phyloP scores from a whole-genome alignment of 2,113 vertebrate species.

The Coptodon rendalli region DNA sequence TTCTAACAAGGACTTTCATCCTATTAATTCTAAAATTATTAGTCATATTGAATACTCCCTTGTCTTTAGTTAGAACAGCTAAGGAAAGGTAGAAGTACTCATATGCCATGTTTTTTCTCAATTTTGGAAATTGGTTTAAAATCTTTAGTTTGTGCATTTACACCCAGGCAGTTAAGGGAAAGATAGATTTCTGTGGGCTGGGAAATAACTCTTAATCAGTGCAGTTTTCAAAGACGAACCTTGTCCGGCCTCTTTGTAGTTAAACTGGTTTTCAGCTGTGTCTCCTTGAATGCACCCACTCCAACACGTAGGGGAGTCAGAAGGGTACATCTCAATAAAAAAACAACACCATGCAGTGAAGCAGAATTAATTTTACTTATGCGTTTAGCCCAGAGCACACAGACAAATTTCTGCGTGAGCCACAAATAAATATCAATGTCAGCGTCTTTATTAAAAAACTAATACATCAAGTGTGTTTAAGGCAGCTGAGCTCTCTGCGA shows the following conservation, averaged over 20 bases:
- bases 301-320: neutral
- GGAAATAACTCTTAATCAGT: neutral
- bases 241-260: neutral
- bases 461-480: neutral
- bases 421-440: neutral
- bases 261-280: neutral
- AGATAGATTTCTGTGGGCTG: neutral
- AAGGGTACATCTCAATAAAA: neutral
- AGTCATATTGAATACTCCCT: neutral
- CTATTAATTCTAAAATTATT: neutral
- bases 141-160: neutral
- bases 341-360: neutral
- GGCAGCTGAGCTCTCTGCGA: neutral
- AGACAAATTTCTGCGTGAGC: neutral
- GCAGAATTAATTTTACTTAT: neutral
- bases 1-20: neutral
- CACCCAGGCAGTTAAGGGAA: neutral
- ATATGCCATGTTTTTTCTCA: neutral
- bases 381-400: neutral
- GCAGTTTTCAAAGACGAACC: neutral
- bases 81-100: neutral
- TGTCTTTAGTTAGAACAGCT: neutral
- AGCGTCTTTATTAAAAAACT: neutral
- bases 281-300: neutral
- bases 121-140: neutral